Conservation (phyloP, 2,113 vertebrate genomes). For the Chascanopsetta lugubris region DNA sequence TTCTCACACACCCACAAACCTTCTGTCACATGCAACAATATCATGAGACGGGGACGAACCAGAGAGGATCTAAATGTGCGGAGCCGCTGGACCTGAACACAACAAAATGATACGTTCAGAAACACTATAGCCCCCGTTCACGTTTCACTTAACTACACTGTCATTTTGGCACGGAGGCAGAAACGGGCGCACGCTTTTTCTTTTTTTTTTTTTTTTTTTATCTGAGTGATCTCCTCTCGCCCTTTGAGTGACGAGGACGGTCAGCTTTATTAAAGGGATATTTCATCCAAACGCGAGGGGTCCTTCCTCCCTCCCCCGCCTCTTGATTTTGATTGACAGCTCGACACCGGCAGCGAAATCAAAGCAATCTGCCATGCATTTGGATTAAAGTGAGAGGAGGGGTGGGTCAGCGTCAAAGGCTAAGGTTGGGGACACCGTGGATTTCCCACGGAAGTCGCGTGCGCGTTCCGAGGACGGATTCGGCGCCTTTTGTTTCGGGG, state of each 20-base stretch:
- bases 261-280: slow-evolving; percentile 58
- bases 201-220: too few species aligned
- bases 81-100: slow-evolving; percentile 31
- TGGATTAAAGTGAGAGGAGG: slow-evolving; percentile 51
- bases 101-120: slow-evolving; percentile 35
- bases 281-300: slow-evolving; percentile 39
- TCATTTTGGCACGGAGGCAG: slow-evolving; percentile 22
- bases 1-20: slow-evolving; percentile 75
- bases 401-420: slow-evolving; percentile 52
- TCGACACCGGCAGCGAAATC: slow-evolving; percentile 35
- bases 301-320: background rate
- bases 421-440: slow-evolving; percentile 39
- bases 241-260: slow-evolving; percentile 29
- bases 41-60: slow-evolving; percentile 38
- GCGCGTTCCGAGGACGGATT: slow-evolving; percentile 36
- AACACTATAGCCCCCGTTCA: slow-evolving; percentile 15
- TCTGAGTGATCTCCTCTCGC: background rate
- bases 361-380: slow-evolving; percentile 48
- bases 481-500: slow-evolving; percentile 58
- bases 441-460: slow-evolving; percentile 8
- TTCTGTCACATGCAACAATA: slow-evolving; percentile 65
- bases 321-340: slow-evolving; percentile 63
- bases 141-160: slow-evolving; percentile 37
- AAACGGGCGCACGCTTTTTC: slow-evolving; percentile 1
- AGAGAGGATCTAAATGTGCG: slow-evolving; percentile 53